Percentiles rank a stretch among this genome's conserved stretches.
Evolutionary conservation across 1,140 invertebrate genomes (phyloP).

Genomic region (Saccostrea cuccullata): DNA sequence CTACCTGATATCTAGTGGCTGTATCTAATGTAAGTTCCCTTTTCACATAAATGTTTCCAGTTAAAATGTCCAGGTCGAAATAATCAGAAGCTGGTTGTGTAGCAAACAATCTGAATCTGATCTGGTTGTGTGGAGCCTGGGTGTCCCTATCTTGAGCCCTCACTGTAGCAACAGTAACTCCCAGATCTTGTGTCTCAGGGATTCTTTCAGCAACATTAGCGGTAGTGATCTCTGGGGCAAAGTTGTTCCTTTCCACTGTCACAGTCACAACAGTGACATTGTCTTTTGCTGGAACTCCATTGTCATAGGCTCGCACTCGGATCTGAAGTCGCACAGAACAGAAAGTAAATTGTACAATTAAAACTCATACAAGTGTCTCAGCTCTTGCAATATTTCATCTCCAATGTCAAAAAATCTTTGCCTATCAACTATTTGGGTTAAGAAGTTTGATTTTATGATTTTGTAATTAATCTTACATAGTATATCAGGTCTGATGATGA

Average conservation of each 20-base stretch:
- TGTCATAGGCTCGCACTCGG: conserved; percentile 65
- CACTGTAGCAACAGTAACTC: conserved; percentile 52
- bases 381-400: no score
- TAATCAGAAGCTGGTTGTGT: conserved; percentile 54
- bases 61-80: conserved; percentile 61
- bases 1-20: conserved; percentile 14
- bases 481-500: conserved; percentile 32
- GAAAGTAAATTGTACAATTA: no score
- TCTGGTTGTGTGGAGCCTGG: conserved; percentile 65
- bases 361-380: no score
- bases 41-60: conserved; percentile 62
- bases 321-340: conserved; percentile 49
- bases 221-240: conserved; percentile 56
- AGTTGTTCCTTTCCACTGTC: conserved; percentile 65
- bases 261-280: conserved; percentile 64
- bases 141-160: conserved; percentile 60
- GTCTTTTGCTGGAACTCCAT: conserved; percentile 63
- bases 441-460: neutral
- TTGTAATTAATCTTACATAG: conserved; percentile 55
- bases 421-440: no score
- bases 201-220: conserved; percentile 38
- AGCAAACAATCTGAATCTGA: conserved; percentile 55
- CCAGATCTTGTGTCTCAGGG: conserved; percentile 52
- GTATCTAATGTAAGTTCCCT: conserved; percentile 48
- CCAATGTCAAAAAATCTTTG: no score